phyloP scores from a whole-genome alignment of 2,888 invertebrate genomes.

The Hydriomena furcata region DNA sequence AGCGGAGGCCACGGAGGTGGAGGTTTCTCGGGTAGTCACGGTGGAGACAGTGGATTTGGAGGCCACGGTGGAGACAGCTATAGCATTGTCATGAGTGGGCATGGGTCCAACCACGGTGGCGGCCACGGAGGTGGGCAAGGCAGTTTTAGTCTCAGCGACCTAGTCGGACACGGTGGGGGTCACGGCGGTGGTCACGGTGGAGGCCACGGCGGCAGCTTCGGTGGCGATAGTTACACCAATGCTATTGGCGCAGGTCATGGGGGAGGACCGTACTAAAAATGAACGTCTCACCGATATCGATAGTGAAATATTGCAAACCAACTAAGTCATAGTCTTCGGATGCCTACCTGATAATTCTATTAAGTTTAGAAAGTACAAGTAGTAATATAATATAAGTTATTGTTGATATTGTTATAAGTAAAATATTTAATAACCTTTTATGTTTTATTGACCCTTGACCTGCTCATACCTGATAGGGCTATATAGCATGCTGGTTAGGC shows the following conservation, averaged over 20 bases:
- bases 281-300: constrained; percentile 28
- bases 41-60: constrained; percentile 36
- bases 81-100: constrained; percentile 37
- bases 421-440: constrained; percentile 45
- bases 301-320: constrained; percentile 39
- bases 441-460: constrained; percentile 10
- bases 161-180: constrained; percentile 47
- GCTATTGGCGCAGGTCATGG: constrained; percentile 74
- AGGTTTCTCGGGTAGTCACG: constrained; percentile 24
- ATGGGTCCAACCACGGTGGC: constrained; percentile 44
- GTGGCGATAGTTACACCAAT: constrained; percentile 71
- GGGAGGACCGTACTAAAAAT: constrained; percentile 73
- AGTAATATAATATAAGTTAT: constrained; percentile 60
- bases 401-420: constrained; percentile 60
- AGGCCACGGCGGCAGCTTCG: constrained; percentile 42
- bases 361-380: constrained; percentile 49
- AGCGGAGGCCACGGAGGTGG: constrained; percentile 35
- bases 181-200: constrained; percentile 48
- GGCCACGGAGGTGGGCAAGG: constrained; percentile 47
- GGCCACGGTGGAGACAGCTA: constrained; percentile 47
- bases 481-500: no score
- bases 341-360: constrained; percentile 36
- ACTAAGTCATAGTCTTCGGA: constrained; percentile 72
- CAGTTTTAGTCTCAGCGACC: constrained; percentile 43
- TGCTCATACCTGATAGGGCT: not conserved